These are phyloP conservation scores for Chlorodrepanis virens DNA, from an alignment of 2,113 vertebrate genomes.

Conservation along the genomic window DNA sequence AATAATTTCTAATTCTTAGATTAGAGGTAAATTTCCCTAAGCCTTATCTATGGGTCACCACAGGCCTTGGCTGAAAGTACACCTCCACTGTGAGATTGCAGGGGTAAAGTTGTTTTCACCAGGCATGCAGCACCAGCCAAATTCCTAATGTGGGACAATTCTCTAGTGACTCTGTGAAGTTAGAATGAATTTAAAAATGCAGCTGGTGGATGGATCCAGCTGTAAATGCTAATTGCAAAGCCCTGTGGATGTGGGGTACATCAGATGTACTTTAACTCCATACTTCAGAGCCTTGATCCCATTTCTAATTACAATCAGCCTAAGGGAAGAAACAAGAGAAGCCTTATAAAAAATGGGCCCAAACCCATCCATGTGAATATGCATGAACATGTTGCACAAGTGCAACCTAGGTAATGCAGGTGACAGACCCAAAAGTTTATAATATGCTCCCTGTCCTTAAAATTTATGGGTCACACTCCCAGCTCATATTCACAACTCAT, in stretches of 20 bases:
- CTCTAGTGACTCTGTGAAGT: not conserved
- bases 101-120: not conserved
- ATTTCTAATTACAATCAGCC: not conserved
- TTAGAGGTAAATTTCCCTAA: not conserved
- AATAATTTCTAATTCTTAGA: not conserved
- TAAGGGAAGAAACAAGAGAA: not conserved
- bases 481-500: not conserved
- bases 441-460: not conserved
- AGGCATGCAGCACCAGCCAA: not conserved
- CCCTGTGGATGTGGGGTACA: not conserved
- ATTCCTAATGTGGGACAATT: not conserved
- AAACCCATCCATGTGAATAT: not conserved
- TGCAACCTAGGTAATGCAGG: not conserved
- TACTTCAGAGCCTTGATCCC: not conserved
- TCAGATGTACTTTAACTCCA: not conserved
- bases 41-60: not conserved
- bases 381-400: not conserved
- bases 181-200: not conserved
- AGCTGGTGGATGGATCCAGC: not conserved
- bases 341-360: not conserved
- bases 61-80: not conserved
- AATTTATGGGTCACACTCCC: not conserved
- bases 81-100: not conserved
- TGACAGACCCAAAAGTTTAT: not conserved
- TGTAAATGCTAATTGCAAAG: not conserved